Conservation (phyloP, 2,797 vertebrate species). For the Spinus olivaceus region DNA sequence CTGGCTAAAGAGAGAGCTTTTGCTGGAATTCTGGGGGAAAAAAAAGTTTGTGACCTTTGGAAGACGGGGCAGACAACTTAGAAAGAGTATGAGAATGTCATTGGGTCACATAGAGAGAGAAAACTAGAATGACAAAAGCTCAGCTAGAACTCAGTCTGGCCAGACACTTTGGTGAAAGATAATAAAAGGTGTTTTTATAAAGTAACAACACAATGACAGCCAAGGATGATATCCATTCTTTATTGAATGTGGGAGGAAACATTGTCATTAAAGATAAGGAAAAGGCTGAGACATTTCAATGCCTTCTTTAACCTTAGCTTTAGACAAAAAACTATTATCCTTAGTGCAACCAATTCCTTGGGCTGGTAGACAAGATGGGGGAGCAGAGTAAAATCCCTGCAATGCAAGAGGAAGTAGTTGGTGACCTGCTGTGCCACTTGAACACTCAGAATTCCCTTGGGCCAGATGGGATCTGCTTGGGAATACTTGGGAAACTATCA, state of each 20-base stretch:
- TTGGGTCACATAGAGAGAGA: background rate
- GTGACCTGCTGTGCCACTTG: background rate
- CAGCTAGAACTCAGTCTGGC: background rate
- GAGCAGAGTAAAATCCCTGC: background rate
- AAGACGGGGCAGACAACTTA: background rate
- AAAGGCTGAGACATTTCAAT: background rate
- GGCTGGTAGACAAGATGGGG: background rate
- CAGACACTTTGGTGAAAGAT: background rate
- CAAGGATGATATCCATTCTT: background rate
- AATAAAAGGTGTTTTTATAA: background rate
- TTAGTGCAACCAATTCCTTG: background rate
- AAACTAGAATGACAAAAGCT: background rate
- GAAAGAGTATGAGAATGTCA: background rate
- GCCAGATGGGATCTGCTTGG: too few species aligned
- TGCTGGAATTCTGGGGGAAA: background rate
- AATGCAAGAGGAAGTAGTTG: background rate
- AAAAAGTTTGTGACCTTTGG: fast-evolving
- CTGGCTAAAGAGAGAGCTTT: background rate
- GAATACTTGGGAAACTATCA: too few species aligned
- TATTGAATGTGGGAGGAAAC: background rate
- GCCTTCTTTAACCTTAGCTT: background rate
- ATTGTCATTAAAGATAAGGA: background rate
- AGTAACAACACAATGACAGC: background rate
- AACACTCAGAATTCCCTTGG: background rate
- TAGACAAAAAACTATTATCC: background rate